Evolutionary conservation across 2,888 invertebrate species (phyloP).

Genomic region (Thecophora atra): DNA sequence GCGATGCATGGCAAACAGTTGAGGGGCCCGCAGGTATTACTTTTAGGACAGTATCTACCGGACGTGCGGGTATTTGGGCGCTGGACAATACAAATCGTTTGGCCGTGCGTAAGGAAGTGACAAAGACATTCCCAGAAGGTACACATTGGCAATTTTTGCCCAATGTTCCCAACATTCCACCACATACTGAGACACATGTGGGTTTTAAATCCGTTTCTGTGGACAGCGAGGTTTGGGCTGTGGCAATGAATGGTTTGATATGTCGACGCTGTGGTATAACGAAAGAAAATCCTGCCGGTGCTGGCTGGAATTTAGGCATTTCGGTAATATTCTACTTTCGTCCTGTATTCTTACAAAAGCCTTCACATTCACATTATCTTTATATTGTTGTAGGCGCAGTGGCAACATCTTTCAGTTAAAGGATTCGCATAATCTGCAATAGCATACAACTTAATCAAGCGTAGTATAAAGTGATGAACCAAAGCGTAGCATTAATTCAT

Average conservation of each 20-base stretch:
- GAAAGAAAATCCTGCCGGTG: slow-evolving; percentile 76
- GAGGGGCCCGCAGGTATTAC: slow-evolving; percentile 76
- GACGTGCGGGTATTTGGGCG: slow-evolving; percentile 80
- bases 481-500: not conserved
- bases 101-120: slow-evolving; percentile 82
- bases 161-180: slow-evolving; percentile 70
- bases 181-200: slow-evolving; percentile 67
- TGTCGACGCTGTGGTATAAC: slow-evolving; percentile 81
- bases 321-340: slow-evolving; percentile 51
- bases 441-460: not conserved
- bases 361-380: too few relatives aligned
- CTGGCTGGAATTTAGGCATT: slow-evolving; percentile 81
- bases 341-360: slow-evolving; percentile 10
- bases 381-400: slow-evolving; percentile 68
- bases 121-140: slow-evolving; percentile 80
- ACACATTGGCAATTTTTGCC: slow-evolving; percentile 82
- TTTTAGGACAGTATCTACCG: slow-evolving; percentile 80
- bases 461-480: not conserved
- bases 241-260: slow-evolving; percentile 75
- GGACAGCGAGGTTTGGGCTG: slow-evolving; percentile 80
- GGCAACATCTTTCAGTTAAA: slow-evolving; percentile 66
- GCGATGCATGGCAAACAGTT: slow-evolving; percentile 79
- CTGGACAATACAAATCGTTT: slow-evolving; percentile 78
- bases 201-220: slow-evolving; percentile 80
- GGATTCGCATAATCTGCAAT: slow-evolving; percentile 50